phyloP scores from a whole-genome alignment of 2,797 vertebrate genomes.

The Sylvilagus floridanus region DNA sequence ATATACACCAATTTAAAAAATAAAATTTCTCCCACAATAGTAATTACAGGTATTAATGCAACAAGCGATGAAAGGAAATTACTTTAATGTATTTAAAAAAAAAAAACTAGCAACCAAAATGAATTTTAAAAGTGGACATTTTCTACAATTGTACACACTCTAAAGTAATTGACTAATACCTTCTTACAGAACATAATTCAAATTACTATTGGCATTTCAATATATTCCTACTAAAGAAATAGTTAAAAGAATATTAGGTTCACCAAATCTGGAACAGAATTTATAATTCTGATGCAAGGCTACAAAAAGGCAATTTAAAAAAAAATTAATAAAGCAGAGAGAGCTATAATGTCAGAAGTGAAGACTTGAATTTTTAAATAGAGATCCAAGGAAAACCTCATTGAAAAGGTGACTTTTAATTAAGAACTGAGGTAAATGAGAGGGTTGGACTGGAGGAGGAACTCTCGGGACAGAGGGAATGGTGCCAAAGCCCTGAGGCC shows the following conservation, averaged over 20 bases:
- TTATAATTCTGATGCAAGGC: constrained; percentile 74
- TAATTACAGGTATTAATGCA: constrained; percentile 86
- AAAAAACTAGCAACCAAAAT: constrained; percentile 84
- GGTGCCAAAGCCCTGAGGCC: background rate
- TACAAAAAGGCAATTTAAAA: constrained; percentile 76
- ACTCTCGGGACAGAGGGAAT: background rate
- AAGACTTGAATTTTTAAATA: constrained; percentile 28
- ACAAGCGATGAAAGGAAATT: constrained; percentile 86
- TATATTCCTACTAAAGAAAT: constrained; percentile 82
- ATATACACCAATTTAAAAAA: constrained; percentile 72
- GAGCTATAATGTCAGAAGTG: background rate
- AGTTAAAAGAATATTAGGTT: constrained; percentile 78
- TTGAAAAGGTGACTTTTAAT: background rate
- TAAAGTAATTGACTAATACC: constrained; percentile 85
- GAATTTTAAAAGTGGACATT: constrained; percentile 73
- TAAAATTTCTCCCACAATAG: constrained; percentile 82
- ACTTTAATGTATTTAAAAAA: constrained; percentile 83
- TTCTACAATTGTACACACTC: constrained; percentile 84
- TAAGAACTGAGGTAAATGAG: background rate
- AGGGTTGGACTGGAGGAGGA: background rate
- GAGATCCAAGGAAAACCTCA: background rate
- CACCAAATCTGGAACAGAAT: constrained; percentile 83
- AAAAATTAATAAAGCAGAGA: background rate
- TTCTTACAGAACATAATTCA: constrained; percentile 87
- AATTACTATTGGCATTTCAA: constrained; percentile 86